phyloP scores from a whole-genome alignment of 37 sponge, comb jelly and placozoan genomes.

The Diacarnus erythraeanus region DNA sequence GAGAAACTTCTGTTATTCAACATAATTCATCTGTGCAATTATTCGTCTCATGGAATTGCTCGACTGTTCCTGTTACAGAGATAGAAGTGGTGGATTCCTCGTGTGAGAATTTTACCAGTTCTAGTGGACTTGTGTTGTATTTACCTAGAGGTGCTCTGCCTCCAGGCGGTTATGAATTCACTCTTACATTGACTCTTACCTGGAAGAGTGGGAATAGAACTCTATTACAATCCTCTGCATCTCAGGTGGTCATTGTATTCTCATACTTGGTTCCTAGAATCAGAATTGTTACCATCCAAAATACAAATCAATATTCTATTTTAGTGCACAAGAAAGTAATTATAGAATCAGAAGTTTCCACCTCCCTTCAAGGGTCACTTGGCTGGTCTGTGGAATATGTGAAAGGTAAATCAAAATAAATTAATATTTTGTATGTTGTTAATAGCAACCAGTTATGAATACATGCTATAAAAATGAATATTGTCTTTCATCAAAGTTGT shows the following conservation, averaged over 20 bases:
- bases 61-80: neutral
- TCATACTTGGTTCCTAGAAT: constrained; percentile 13
- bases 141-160: constrained; percentile 9
- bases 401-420: constrained; percentile 3
- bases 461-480: too few species aligned
- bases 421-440: neutral
- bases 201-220: neutral
- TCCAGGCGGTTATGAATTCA: constrained; percentile 26
- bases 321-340: constrained; percentile 8
- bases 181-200: neutral
- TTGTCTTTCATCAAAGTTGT: too few species aligned
- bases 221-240: neutral
- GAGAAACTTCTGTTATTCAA: neutral
- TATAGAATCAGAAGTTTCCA: neutral
- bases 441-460: neutral
- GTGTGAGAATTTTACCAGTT: neutral
- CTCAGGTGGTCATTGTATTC: constrained; percentile 5
- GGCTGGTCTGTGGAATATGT: constrained; percentile 26
- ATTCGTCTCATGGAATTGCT: constrained; percentile 17
- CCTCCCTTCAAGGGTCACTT: neutral
- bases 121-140: neutral
- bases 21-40: neutral
- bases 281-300: neutral
- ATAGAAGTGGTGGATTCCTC: neutral
- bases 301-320: neutral